A percentile compares a stretch with the other conserved stretches of the same genome.
Evolutionary conservation across 1,140 invertebrate species (phyloP).

Genomic region (Diorhabda elongata): DNA sequence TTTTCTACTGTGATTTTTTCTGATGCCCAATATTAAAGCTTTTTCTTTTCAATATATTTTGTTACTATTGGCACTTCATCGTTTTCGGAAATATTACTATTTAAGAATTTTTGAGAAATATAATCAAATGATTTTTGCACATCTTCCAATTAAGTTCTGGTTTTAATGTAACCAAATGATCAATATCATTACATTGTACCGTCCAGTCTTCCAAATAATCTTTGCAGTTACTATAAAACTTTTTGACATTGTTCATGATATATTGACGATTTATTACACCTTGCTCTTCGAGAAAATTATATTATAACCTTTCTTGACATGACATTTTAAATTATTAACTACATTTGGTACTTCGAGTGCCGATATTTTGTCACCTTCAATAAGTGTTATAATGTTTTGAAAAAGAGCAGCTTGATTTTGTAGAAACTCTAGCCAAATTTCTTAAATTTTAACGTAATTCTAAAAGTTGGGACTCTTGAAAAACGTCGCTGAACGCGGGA

Average conservation of each 20-base stretch:
- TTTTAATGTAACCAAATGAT: constrained; percentile 11
- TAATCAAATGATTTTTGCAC: constrained; percentile 23
- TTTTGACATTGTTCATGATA: constrained; percentile 21
- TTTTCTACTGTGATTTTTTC: too few species aligned
- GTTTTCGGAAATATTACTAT: constrained; percentile 25
- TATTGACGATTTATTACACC: constrained; percentile 20
- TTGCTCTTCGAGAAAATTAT: constrained; percentile 21
- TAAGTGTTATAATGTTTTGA: constrained; percentile 18
- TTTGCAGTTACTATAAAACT: constrained; percentile 21
- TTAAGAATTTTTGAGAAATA: constrained; percentile 14
- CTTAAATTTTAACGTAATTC: too few species aligned
- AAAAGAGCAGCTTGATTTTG: constrained; percentile 9
- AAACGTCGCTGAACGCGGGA: too few species aligned
- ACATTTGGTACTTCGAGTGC: neutral
- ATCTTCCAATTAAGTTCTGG: constrained; percentile 11
- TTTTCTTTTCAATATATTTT: constrained; percentile 22
- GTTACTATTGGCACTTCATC: constrained; percentile 21
- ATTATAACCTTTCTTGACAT: neutral
- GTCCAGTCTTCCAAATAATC: constrained; percentile 22
- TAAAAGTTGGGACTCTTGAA: too few species aligned
- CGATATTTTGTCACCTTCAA: constrained; percentile 23
- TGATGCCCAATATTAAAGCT: constrained; percentile 10
- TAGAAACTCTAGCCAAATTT: too few species aligned
- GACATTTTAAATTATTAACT: too few species aligned
- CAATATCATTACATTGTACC: constrained; percentile 23